Base-by-base conservation (phyloP, 2,888 invertebrate species). In the Hanleya hanleyi region DNA sequence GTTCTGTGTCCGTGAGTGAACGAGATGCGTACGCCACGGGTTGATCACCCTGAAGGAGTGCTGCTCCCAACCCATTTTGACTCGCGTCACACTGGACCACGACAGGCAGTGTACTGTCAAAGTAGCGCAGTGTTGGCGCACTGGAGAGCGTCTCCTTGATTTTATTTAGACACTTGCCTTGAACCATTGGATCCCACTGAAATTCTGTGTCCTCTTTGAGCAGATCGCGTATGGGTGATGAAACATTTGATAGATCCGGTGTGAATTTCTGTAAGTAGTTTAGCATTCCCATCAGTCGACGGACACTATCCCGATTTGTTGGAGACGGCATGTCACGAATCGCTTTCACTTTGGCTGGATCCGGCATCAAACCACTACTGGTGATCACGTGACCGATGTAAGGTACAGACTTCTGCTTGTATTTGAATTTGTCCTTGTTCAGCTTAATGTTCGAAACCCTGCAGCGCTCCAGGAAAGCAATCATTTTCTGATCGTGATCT, bases 11-110 rank as follows among this genome's bases (percentile, higher is more conserved):
- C 6, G 74, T 78, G 3, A 83, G 38, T 29, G 80, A 35, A 36
- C 77, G 57, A 12, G 73, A 73, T 15, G 79, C 78, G 71, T 80
- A 81, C 5, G 67, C 73, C 29, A 81, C 64, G n/a, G 79, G 79
- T 47, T 78, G 71, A 29, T 74, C 74, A 18, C 76, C 76, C 49
- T 80, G 82, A 32, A 82, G 33, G 18, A 64, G 9, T 22, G 36
- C 32, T 3, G 64, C 64, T 4, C 61, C 26, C 1, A 57, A 29
- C 29, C 81, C 79, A n/a, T 38, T 41, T 37, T 72, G 33, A 1
- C 70, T 71, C 1, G 74, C 69, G 66, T 82, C 78, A 66, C 71
- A 69, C 57, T 77, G 68, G 5, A 78, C 51, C 32, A 70, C 26
- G 41, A 37, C 49, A 38, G 36, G 35, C 50, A 69, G 41, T n/a